Evolutionary conservation across 2,888 invertebrate genomes (phyloP).

Genomic region (Alsophila aescularia): DNA sequence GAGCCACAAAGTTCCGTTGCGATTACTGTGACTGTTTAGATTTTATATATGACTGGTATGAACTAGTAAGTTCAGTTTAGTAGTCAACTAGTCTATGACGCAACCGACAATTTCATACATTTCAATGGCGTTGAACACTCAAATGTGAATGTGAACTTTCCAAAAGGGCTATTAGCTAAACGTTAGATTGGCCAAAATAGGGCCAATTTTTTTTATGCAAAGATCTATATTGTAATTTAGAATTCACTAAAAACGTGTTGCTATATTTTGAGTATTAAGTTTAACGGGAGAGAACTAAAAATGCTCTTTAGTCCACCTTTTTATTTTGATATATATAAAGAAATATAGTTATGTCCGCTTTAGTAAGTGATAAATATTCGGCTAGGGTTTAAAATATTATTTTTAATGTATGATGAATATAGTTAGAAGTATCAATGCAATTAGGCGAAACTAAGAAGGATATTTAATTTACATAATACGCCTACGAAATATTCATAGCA

Average conservation of each 20-base stretch:
- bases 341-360: background rate
- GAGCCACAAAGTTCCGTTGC: too few relatives aligned
- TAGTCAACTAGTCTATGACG: too few relatives aligned
- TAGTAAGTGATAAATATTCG: background rate
- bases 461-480: background rate
- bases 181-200: slow-evolving; percentile 33
- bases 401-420: background rate
- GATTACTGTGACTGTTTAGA: too few relatives aligned
- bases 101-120: too few relatives aligned
- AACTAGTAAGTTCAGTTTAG: too few relatives aligned
- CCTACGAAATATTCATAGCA: background rate
- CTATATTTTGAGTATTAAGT: background rate
- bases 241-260: background rate
- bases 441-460: too few relatives aligned
- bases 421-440: slow-evolving; percentile 1
- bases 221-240: slow-evolving; percentile 10
- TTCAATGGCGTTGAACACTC: too few relatives aligned
- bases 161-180: background rate
- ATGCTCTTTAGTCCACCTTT: background rate
- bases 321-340: background rate
- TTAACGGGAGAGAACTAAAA: background rate
- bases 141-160: background rate
- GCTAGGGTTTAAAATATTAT: background rate
- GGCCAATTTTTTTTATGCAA: slow-evolving; percentile 1
- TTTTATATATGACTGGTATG: too few relatives aligned